These are phyloP conservation scores for Tryphoninae sp. DNA, from an alignment of 2,888 invertebrate genomes.

Conservation along the genomic window DNA sequence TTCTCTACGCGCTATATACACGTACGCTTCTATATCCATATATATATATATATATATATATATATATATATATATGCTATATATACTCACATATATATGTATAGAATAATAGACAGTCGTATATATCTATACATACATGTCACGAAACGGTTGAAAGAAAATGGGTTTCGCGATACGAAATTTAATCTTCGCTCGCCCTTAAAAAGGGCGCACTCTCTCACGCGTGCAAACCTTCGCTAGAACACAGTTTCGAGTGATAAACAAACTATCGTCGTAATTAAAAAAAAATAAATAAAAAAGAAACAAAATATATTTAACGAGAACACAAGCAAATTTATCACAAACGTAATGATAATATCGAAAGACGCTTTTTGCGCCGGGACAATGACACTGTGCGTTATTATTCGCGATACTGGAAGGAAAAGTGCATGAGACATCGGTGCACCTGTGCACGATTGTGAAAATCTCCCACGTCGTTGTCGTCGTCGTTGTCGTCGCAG, in stretches of 20 bases:
- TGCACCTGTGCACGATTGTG: background rate
- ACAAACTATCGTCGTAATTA: background rate
- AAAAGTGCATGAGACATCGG: background rate
- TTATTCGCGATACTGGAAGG: background rate
- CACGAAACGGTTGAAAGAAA: background rate
- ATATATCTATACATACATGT: background rate
- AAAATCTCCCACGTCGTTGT: background rate
- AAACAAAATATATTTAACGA: background rate
- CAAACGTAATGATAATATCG: no score
- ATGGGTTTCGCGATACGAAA: constrained; percentile 19
- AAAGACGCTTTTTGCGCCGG: no score
- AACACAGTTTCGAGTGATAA: constrained; percentile 18
- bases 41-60: background rate
- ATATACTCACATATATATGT: background rate
- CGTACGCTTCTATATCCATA: background rate
- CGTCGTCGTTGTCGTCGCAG: no score
- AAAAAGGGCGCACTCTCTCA: background rate
- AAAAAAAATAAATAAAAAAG: background rate
- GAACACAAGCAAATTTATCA: no score
- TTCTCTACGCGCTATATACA: constrained; percentile 25
- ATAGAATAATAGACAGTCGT: background rate
- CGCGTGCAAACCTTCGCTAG: background rate
- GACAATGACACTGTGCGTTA: no score
- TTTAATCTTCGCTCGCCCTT: constrained; percentile 7
- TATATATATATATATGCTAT: constrained; percentile 9